Percentiles rank a stretch among this genome's conserved stretches.
Conservation (phyloP, 1,140 invertebrate genomes). For the Panonychus citri region DNA sequence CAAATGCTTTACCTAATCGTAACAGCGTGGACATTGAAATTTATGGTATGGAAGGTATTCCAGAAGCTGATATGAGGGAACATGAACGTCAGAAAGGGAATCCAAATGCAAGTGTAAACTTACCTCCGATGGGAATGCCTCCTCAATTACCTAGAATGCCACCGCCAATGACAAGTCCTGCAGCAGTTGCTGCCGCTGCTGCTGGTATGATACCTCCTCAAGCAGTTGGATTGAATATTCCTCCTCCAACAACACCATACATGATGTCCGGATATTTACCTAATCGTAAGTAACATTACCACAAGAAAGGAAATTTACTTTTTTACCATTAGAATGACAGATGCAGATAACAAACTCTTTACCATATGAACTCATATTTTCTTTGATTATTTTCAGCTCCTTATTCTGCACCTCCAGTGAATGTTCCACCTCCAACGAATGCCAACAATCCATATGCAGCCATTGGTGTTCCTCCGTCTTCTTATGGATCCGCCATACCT, state of each 20-base stretch:
- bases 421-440: background rate
- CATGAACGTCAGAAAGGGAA: slow-evolving; percentile 46
- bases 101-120: background rate
- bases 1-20: slow-evolving; percentile 87
- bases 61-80: slow-evolving; percentile 72
- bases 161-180: background rate
- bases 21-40: slow-evolving; percentile 99
- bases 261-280: slow-evolving; percentile 5
- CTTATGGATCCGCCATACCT: background rate
- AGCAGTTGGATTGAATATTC: background rate
- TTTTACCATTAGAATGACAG: background rate
- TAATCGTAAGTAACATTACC: background rate
- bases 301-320: background rate
- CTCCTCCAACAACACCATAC: background rate
- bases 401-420: background rate
- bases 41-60: slow-evolving; percentile 99
- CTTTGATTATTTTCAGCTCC: background rate
- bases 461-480: background rate
- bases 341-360: too few species aligned
- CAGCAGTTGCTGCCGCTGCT: background rate
- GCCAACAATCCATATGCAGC: slow-evolving; percentile 5
- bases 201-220: slow-evolving; percentile 1
- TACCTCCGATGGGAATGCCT: background rate
- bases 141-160: background rate
- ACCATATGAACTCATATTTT: too few species aligned